Evolutionary conservation across 2,797 vertebrate genomes (phyloP).

Genomic region (Sebastes melanostomus): DNA sequence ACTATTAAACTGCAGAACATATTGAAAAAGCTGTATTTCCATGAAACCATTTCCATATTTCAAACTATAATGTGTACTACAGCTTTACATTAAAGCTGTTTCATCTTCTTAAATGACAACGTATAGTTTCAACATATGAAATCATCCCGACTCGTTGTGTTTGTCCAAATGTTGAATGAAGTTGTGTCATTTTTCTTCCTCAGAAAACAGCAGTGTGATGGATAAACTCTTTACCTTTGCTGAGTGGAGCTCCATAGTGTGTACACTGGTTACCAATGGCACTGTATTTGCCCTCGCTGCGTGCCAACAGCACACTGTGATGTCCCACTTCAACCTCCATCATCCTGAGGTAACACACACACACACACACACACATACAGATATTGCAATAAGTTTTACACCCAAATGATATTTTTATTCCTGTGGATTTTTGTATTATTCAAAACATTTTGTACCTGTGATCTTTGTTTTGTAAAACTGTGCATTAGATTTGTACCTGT

Average conservation of each 20-base stretch:
- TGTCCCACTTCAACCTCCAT: conserved; percentile 82
- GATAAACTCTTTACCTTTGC: conserved; percentile 78
- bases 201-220: background rate
- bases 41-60: background rate
- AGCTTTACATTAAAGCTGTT: background rate
- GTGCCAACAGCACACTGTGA: conserved; percentile 81
- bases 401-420: background rate
- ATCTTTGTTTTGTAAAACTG: too few relatives aligned
- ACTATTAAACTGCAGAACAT: background rate
- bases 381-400: background rate
- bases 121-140: background rate
- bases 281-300: conserved; percentile 74
- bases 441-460: background rate
- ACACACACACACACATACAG: conserved; percentile 9
- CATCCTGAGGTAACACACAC: conserved; percentile 78
- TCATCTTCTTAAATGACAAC: background rate
- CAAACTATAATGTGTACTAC: background rate
- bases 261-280: conserved; percentile 86
- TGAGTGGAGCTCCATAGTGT: conserved; percentile 84
- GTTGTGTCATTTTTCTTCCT: background rate
- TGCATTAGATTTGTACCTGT: background rate
- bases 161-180: background rate
- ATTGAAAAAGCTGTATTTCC: background rate
- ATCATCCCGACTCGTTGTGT: background rate
- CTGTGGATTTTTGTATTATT: background rate